These are phyloP conservation scores for Zaprionus lineosus DNA, from an alignment of 2,888 invertebrate species.

Conservation along the genomic window DNA sequence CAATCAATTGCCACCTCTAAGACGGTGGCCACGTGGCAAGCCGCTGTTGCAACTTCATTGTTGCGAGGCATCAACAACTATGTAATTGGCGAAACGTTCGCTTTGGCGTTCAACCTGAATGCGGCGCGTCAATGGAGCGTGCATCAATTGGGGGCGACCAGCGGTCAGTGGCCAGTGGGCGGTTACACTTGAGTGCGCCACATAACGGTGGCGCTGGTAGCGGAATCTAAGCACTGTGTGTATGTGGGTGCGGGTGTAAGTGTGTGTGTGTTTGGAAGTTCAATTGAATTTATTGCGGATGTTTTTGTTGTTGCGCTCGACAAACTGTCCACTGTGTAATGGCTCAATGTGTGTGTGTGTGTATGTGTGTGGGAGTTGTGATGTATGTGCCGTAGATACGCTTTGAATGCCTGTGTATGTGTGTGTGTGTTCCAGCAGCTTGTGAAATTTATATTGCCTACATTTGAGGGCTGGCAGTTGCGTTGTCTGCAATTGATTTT, in stretches of 20 bases:
- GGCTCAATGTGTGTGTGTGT: constrained; percentile 37
- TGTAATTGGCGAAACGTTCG: constrained; percentile 69
- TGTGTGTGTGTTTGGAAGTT: constrained; percentile 48
- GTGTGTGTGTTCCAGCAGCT: constrained; percentile 47
- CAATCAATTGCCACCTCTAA: constrained; percentile 70
- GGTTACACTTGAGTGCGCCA: constrained; percentile 60
- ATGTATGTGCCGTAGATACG: constrained; percentile 32
- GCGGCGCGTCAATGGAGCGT: constrained; percentile 64
- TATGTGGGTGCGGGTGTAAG: neutral
- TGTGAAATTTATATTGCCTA: constrained; percentile 74
- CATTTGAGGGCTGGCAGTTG: constrained; percentile 50
- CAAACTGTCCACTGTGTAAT: constrained; percentile 48
- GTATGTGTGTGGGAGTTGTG: constrained; percentile 3
- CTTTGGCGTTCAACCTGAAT: constrained; percentile 47
- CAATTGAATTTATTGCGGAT: constrained; percentile 59
- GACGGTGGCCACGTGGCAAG: constrained; percentile 33
- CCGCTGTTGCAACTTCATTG: too few species aligned
- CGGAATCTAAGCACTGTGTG: constrained; percentile 57
- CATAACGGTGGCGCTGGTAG: neutral
- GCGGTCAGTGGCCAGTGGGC: neutral
- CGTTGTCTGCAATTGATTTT: constrained; percentile 65
- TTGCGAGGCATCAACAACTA: constrained; percentile 6
- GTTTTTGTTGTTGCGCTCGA: constrained; percentile 25
- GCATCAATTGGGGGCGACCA: constrained; percentile 1
- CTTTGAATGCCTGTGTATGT: neutral